Conservation (phyloP, 2,797 vertebrate species). For the Argya squamiceps region DNA sequence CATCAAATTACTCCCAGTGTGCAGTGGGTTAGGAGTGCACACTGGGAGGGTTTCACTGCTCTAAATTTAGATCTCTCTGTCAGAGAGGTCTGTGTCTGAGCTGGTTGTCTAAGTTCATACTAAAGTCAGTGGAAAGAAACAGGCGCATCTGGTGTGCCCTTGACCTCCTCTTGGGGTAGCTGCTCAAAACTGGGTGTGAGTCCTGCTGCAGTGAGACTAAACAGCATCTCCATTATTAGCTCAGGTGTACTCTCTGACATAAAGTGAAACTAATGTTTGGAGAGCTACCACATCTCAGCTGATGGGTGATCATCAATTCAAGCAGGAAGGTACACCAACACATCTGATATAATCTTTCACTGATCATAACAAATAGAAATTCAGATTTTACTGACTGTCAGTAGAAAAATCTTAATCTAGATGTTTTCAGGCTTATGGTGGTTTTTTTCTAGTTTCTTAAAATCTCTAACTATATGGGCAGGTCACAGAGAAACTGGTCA, state of each 20-base stretch:
- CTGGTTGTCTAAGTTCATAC: neutral
- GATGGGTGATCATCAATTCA: neutral
- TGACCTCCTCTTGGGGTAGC: neutral
- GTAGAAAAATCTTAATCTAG: neutral
- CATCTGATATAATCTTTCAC: neutral
- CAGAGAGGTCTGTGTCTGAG: neutral
- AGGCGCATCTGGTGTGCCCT: neutral
- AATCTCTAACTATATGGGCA: neutral
- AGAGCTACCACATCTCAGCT: neutral
- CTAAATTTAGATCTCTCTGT: neutral
- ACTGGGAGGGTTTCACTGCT: neutral
- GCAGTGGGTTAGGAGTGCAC: neutral
- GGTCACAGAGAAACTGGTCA: neutral
- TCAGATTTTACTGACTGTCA: neutral
- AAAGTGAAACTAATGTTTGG: neutral
- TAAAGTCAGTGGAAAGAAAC: neutral
- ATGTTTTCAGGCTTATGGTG: neutral
- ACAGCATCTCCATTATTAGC: neutral
- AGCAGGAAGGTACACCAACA: neutral
- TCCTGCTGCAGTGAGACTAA: neutral
- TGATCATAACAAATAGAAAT: neutral
- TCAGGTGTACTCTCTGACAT: neutral
- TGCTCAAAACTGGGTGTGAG: neutral
- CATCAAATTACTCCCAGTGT: neutral
- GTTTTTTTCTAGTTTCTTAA: neutral